These are phyloP conservation scores for Dinoponera quadriceps DNA, from an alignment of 1,140 invertebrate genomes.

Conservation along the genomic window DNA sequence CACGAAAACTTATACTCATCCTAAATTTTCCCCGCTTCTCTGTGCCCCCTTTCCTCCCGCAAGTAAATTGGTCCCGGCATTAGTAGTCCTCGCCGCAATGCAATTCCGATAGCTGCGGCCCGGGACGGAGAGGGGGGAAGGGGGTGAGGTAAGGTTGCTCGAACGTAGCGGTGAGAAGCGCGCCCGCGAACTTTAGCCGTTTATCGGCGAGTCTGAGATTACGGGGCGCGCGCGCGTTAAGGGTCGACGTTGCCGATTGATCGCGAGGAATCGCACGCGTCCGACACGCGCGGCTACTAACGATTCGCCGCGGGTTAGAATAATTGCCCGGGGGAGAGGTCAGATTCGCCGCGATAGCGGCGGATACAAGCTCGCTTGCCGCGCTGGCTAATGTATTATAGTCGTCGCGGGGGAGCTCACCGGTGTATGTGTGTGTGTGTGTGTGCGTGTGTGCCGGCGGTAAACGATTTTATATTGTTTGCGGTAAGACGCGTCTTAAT, in stretches of 20 bases:
- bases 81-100: slow-evolving; percentile 50
- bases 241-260: slow-evolving; percentile 34
- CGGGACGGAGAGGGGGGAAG: neutral
- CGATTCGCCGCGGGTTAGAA: slow-evolving; percentile 24
- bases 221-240: slow-evolving; percentile 12
- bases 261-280: slow-evolving; percentile 42
- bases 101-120: slow-evolving; percentile 53
- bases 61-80: slow-evolving; percentile 68
- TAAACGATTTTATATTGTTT: slow-evolving; percentile 54
- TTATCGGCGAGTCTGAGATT: slow-evolving; percentile 61
- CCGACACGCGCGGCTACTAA: slow-evolving; percentile 13
- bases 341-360: slow-evolving; percentile 20
- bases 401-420: neutral
- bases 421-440: no score
- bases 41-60: no score
- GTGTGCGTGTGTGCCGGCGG: neutral
- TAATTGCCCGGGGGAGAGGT: slow-evolving; percentile 4
- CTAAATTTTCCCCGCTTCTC: slow-evolving; percentile 53
- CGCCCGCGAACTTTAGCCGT: slow-evolving; percentile 48
- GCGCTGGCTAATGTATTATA: neutral
- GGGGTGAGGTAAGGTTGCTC: slow-evolving; percentile 22
- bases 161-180: slow-evolving; percentile 33
- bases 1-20: slow-evolving; percentile 45
- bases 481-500: slow-evolving; percentile 25
- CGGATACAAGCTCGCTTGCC: neutral